phyloP scores from a whole-genome alignment of 2,888 invertebrate genomes.

The Chirona hameri region DNA sequence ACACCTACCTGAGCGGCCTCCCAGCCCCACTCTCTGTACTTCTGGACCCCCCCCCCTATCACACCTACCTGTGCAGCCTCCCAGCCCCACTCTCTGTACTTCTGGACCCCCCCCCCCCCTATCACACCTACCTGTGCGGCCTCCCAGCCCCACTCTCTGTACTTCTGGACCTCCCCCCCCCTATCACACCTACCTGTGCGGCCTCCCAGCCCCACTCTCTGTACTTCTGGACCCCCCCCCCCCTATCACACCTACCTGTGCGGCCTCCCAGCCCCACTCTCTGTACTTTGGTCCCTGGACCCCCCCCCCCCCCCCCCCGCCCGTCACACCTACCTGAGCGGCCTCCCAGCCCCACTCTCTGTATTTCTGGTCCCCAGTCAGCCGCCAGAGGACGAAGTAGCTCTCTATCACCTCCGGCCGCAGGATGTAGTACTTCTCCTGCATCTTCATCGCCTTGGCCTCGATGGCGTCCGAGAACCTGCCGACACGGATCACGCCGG shows the following conservation, averaged over 20 bases:
- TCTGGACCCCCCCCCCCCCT: too few relatives aligned
- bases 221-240: not conserved
- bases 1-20: not conserved
- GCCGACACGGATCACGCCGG: conserved; percentile 48
- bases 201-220: not conserved
- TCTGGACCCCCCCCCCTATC: too few relatives aligned
- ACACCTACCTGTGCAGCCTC: not conserved
- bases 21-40: too few relatives aligned
- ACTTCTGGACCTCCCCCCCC: too few relatives aligned
- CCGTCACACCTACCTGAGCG: conserved; percentile 62
- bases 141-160: too few relatives aligned
- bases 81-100: too few relatives aligned
- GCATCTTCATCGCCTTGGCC: conserved; percentile 85
- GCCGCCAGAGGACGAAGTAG: conserved; percentile 94
- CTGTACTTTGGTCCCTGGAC: too few relatives aligned
- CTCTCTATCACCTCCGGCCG: conserved; percentile 95
- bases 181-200: not conserved
- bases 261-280: not conserved
- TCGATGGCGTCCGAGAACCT: conserved; percentile 83
- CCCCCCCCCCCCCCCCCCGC: too few relatives aligned
- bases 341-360: conserved; percentile 99
- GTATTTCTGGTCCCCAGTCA: conserved; percentile 94
- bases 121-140: not conserved
- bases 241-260: not conserved
- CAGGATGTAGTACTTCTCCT: conserved; percentile 93